phyloP scores from a whole-genome alignment of 2,888 invertebrate species.

The Andricus quercusramuli region DNA sequence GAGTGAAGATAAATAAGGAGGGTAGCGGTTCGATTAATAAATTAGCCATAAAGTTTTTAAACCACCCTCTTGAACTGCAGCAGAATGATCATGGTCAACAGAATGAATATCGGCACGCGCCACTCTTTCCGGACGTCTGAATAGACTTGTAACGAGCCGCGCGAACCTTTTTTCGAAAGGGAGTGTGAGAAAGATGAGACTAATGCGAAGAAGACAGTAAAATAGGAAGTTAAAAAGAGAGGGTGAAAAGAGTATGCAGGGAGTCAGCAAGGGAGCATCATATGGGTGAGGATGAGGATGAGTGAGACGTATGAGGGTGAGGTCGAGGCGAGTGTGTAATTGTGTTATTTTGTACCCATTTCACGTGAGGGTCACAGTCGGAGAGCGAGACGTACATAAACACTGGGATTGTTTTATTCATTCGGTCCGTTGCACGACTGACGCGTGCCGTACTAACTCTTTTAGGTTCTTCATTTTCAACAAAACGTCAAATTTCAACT shows the following conservation, averaged over 20 bases:
- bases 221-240: constrained; percentile 59
- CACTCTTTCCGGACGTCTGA: constrained; percentile 75
- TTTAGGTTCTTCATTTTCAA: not conserved
- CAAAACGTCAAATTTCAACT: not conserved
- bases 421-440: constrained; percentile 64
- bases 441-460: constrained; percentile 62
- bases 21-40: constrained; percentile 69
- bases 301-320: constrained; percentile 62
- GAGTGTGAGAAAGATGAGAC: constrained; percentile 58
- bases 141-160: constrained; percentile 78
- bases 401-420: constrained; percentile 77
- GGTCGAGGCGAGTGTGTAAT: constrained; percentile 75
- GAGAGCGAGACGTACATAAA: constrained; percentile 74
- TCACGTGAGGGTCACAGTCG: constrained; percentile 73
- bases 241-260: constrained; percentile 63
- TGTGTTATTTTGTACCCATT: constrained; percentile 78
- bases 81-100: constrained; percentile 74
- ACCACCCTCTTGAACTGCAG: constrained; percentile 55
- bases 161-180: constrained; percentile 57
- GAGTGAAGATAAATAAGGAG: not conserved
- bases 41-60: constrained; percentile 72
- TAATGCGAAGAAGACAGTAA: constrained; percentile 55
- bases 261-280: constrained; percentile 63
- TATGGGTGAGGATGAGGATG: constrained; percentile 67
- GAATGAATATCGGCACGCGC: constrained; percentile 77